Percentiles rank a stretch among this genome's conserved stretches.
These are phyloP conservation scores for Neotoxoptera formosana DNA, from an alignment of 1,140 invertebrate species.

Conservation along the genomic window DNA sequence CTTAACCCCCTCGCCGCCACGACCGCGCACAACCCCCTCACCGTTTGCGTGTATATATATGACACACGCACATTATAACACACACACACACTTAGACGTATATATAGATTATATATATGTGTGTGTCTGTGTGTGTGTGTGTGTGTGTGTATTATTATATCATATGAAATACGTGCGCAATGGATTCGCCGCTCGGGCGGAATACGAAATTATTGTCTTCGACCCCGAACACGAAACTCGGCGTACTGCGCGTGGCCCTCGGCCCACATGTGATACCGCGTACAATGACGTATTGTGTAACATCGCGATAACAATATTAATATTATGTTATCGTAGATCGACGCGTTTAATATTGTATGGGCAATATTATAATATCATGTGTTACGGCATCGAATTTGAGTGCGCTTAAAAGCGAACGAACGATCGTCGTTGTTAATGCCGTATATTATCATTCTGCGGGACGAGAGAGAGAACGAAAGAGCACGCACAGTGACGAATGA, in stretches of 20 bases:
- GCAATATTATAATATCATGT: background rate
- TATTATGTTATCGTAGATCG: background rate
- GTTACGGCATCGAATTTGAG: background rate
- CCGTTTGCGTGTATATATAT: background rate
- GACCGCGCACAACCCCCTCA: background rate
- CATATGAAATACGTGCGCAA: conserved; percentile 16
- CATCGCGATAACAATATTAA: background rate
- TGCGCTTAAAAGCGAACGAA: background rate
- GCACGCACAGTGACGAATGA: background rate
- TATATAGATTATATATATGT: background rate
- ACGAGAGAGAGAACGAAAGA: too few species aligned
- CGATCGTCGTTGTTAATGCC: background rate
- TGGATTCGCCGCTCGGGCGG: background rate
- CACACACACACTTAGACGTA: background rate
- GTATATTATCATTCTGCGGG: background rate
- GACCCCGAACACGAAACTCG: background rate
- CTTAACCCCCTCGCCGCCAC: background rate
- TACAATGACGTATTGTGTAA: background rate
- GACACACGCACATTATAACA: background rate
- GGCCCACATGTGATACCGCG: background rate
- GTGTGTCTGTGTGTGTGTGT: too few species aligned
- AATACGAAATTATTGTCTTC: conserved; percentile 17
- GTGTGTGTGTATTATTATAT: background rate
- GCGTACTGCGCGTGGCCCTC: background rate
- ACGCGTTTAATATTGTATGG: background rate